Percentiles rank a stretch among this genome's conserved stretches.
These are phyloP conservation scores for Monopis laevigella DNA, from an alignment of 2,888 invertebrate genomes.

Conservation along the genomic window DNA sequence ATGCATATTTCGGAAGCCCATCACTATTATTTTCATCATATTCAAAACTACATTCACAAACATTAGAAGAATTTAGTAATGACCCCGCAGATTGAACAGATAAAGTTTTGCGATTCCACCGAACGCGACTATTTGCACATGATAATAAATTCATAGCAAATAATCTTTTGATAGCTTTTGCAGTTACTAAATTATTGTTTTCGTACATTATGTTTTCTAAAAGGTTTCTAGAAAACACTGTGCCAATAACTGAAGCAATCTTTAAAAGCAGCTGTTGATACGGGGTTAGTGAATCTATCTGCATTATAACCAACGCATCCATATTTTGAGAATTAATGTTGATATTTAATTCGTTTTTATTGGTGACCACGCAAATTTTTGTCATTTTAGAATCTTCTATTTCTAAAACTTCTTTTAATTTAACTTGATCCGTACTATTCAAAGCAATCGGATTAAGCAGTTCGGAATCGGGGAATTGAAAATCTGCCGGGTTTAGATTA, in stretches of 20 bases:
- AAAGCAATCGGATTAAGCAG: constrained; percentile 44
- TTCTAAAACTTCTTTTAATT: constrained; percentile 33
- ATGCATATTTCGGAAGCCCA: constrained; percentile 60
- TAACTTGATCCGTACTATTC: constrained; percentile 33
- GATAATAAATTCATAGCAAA: constrained; percentile 62
- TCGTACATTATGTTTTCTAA: constrained; percentile 64
- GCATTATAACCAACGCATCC: constrained; percentile 58
- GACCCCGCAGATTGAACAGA: constrained; percentile 20
- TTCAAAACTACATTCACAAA: constrained; percentile 47
- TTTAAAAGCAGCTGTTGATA: constrained; percentile 70
- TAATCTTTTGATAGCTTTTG: constrained; percentile 62
- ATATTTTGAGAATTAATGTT: constrained; percentile 49
- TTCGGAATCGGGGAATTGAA: constrained; percentile 42
- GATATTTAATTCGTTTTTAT: constrained; percentile 40
- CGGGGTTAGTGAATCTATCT: constrained; percentile 65
- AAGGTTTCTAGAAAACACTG: constrained; percentile 56
- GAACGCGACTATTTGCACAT: constrained; percentile 47
- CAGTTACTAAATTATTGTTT: constrained; percentile 49
- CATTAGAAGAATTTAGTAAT: constrained; percentile 8
- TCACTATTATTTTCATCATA: constrained; percentile 28
- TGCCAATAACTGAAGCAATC: constrained; percentile 68
- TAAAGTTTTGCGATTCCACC: constrained; percentile 21
- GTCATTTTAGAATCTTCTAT: constrained; percentile 32
- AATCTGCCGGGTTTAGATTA: constrained; percentile 29
- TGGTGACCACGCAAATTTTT: constrained; percentile 38